Conservation (phyloP, 2,797 vertebrate genomes). For the Xenentodon cancila region DNA sequence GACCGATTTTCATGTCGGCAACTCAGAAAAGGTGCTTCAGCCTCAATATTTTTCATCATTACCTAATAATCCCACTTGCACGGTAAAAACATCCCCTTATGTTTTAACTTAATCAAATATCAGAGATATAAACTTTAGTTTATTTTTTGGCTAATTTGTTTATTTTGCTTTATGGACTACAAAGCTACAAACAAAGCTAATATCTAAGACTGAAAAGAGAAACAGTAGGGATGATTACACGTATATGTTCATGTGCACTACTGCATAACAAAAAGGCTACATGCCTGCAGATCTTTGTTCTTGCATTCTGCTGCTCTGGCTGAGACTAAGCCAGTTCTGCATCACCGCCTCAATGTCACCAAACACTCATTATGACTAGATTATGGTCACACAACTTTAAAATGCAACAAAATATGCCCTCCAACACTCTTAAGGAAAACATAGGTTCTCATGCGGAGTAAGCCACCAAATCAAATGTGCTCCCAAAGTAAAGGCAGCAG, state of each 20-base stretch:
- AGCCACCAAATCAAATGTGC: constrained; percentile 72
- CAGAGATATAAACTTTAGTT: too few species aligned
- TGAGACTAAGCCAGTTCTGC: constrained; percentile 64
- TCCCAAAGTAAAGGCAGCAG: constrained; percentile 57
- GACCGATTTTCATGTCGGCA: too few species aligned
- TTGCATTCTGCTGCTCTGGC: constrained; percentile 38
- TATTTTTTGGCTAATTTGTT: too few species aligned
- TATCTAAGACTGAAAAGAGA: not conserved
- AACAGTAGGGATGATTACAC: not conserved
- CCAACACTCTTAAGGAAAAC: constrained; percentile 70
- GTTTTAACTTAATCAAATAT: too few species aligned
- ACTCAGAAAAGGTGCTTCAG: too few species aligned
- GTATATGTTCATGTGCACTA: not conserved
- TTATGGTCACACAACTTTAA: constrained; percentile 72
- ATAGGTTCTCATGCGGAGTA: constrained; percentile 57
- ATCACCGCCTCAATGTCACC: constrained; percentile 62
- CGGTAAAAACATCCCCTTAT: too few species aligned
- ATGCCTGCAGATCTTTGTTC: constrained; percentile 14
- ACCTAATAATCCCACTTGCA: too few species aligned
- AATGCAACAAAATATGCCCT: constrained; percentile 58
- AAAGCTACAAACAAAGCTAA: too few species aligned
- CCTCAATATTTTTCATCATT: too few species aligned
- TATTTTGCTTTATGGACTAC: too few species aligned
- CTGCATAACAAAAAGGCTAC: constrained; percentile 3
- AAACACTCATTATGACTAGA: constrained; percentile 76